Conservation (phyloP, 2,888 invertebrate species). For the Galerucella pusilla region DNA sequence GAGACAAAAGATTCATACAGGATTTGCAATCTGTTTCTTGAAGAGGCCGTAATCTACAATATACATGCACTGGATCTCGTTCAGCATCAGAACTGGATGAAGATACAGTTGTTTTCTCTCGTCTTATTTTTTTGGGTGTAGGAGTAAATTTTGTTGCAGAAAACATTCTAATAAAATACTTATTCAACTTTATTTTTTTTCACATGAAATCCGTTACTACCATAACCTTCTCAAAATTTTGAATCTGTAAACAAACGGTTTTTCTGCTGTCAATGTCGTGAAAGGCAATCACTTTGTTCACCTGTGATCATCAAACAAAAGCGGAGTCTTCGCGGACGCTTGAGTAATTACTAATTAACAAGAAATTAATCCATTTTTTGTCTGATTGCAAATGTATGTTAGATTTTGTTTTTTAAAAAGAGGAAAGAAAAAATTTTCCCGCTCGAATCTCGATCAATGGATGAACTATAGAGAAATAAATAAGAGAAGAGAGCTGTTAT, state of each 20-base stretch:
- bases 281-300: no score
- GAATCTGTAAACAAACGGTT: conserved; percentile 6
- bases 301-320: no score
- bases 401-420: no score
- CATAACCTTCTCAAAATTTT: not conserved
- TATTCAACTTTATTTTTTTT: not conserved
- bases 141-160: conserved; percentile 52
- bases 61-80: conserved; percentile 86
- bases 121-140: conserved; percentile 51
- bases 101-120: conserved; percentile 58
- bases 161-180: conserved; percentile 48
- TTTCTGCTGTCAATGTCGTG: not conserved
- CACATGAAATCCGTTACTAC: not conserved
- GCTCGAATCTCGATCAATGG: no score
- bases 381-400: no score
- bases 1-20: conserved; percentile 77
- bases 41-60: conserved; percentile 85
- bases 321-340: no score
- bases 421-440: no score
- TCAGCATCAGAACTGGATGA: conserved; percentile 52
- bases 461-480: no score
- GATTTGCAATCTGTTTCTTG: conserved; percentile 71
- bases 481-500: no score
- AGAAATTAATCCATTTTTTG: no score
- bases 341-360: no score